Evolutionary conservation across 1,140 invertebrate species (phyloP), one percentile per base, ranked within the genome.

Genomic region (Globodera rostochiensis): DNA sequence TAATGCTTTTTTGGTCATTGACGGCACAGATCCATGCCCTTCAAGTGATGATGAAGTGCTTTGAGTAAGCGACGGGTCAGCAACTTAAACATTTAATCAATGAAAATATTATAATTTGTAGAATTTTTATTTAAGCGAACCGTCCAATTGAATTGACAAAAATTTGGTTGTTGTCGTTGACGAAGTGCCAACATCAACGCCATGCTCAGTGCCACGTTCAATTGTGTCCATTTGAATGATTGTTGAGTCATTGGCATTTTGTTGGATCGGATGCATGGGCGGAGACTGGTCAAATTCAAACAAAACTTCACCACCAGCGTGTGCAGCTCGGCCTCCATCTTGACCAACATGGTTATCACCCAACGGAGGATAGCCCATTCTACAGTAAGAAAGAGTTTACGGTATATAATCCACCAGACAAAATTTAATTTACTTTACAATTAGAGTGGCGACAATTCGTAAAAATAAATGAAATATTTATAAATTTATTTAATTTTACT

Each of bases 141-240:
- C 66, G 8, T 78, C 70, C 77, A 57, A 64, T 11, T 47, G 57
- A 66, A 46, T 70, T 7, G 64, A 69, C n/a, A 25, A 19, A 53
- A 69, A 50, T 47, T 64, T 60, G 4, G 21, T 45, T 21, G 60
- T 77, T 77, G 11, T 57, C 6, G 64, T 45, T 45, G 73, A 21
- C 19, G 3, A 15, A 47, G 9, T 74, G 7, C 25, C 73, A 36
- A 57, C 45, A 25, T 36, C 47, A 50, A 11, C 49, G 9, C 45
- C 49, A 73, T 64, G 47, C 7, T 25, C 46, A 13, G 9, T 47
- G 78, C 49, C 73, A 74, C 15, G 15, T 6, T 78, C 50, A 46
- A 79, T 73, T 21, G 77, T 66, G 19, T 80, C 79, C 79, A 80
- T 80, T 60, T 80, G 67, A 19, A 80, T 73, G 60, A 80, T 74